These are phyloP conservation scores for Taurulus bubalis DNA, from an alignment of 2,113 vertebrate species.

Conservation along the genomic window DNA sequence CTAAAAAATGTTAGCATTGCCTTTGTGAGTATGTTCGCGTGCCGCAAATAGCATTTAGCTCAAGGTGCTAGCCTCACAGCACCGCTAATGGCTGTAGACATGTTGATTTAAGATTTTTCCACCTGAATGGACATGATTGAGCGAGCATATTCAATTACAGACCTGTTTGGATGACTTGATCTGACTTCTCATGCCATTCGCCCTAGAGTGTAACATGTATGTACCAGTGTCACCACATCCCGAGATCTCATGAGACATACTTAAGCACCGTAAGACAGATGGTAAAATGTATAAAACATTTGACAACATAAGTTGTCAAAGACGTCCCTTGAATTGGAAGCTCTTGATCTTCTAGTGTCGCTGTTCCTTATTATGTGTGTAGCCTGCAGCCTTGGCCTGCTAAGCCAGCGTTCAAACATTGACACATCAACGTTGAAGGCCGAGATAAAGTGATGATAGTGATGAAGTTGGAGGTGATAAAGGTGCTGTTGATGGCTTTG, in stretches of 20 bases:
- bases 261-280: not conserved
- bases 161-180: not conserved
- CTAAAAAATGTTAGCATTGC: not conserved
- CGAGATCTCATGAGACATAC: not conserved
- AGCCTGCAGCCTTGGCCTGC: not conserved
- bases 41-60: not conserved
- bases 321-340: not conserved
- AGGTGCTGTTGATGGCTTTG: not conserved
- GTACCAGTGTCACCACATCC: not conserved
- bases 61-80: not conserved
- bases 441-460: not conserved
- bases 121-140: not conserved
- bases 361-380: not conserved
- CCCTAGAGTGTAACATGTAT: not conserved
- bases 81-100: not conserved
- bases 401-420: not conserved
- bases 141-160: not conserved
- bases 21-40: not conserved
- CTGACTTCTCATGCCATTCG: not conserved
- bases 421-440: not conserved
- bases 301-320: not conserved
- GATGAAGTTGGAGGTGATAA: constrained; percentile 2
- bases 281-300: not conserved
- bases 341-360: not conserved
- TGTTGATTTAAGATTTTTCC: not conserved